These are phyloP conservation scores for Notodonta ziczac DNA, from an alignment of 2,888 invertebrate genomes.

Conservation along the genomic window DNA sequence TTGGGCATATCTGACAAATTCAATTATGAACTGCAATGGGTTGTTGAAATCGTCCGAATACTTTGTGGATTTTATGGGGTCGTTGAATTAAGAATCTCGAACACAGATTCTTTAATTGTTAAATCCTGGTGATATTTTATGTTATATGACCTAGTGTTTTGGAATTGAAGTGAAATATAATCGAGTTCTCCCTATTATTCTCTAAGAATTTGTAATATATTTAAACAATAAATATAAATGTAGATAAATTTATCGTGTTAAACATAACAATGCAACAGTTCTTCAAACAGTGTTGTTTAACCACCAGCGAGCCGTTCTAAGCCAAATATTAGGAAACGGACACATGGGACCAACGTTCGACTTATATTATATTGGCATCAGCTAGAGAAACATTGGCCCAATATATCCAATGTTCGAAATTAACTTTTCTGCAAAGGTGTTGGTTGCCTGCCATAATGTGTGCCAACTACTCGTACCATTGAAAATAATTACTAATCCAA, in stretches of 20 bases:
- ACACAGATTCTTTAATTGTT: too few species aligned
- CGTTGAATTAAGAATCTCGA: too few species aligned
- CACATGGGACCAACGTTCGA: not conserved
- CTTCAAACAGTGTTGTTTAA: not conserved
- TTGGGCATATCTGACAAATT: conserved; percentile 31
- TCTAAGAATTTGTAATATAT: too few species aligned
- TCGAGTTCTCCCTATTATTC: not conserved
- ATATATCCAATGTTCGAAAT: too few species aligned
- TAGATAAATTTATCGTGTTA: not conserved
- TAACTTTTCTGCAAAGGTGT: too few species aligned
- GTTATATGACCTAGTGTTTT: not conserved
- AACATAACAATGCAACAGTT: not conserved
- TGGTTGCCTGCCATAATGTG: too few species aligned
- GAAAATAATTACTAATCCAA: too few species aligned
- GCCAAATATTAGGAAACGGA: not conserved
- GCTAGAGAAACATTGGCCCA: not conserved
- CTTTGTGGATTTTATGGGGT: not conserved
- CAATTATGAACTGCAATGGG: conserved; percentile 21
- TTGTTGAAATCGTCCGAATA: conserved; percentile 15
- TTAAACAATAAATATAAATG: not conserved
- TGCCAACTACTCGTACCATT: too few species aligned
- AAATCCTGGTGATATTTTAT: too few species aligned
- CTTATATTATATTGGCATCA: not conserved
- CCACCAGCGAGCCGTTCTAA: not conserved
- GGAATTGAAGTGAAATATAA: not conserved